A percentile compares a stretch with the other conserved stretches of the same genome.
Conservation (phyloP, 2,888 invertebrate species). For the Bedellia somnulentella region DNA sequence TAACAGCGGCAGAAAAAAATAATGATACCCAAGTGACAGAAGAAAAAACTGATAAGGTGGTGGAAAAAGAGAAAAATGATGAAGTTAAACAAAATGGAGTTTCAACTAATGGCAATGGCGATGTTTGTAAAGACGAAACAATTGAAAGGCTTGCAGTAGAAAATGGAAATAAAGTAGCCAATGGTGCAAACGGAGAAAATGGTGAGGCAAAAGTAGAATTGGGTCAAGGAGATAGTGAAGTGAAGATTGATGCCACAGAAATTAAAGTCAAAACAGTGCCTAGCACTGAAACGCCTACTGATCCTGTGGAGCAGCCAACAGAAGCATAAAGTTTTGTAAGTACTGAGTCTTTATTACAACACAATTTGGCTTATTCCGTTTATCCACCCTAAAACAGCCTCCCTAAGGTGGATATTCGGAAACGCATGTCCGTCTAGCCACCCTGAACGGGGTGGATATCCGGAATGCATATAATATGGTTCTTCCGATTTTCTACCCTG, state of each 20-base stretch:
- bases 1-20: neutral
- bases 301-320: constrained; percentile 50
- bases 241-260: constrained; percentile 16
- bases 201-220: constrained; percentile 13
- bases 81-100: constrained; percentile 2
- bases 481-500: too few relatives aligned
- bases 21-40: neutral
- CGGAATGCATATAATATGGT: too few relatives aligned
- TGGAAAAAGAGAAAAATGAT: constrained; percentile 12
- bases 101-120: neutral
- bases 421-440: too few relatives aligned
- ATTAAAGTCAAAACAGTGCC: constrained; percentile 61
- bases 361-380: too few relatives aligned
- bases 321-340: constrained; percentile 52
- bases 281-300: constrained; percentile 40
- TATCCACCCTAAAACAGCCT: too few relatives aligned
- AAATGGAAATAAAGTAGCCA: constrained; percentile 27
- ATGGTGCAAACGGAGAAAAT: constrained; percentile 23
- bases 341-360: too few relatives aligned
- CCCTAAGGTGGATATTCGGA: too few relatives aligned
- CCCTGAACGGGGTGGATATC: too few relatives aligned
- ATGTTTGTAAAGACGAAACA: too few relatives aligned
- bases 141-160: constrained; percentile 35
- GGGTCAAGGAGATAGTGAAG: neutral
- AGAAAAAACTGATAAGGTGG: constrained; percentile 4